phyloP scores from a whole-genome alignment of 2,888 invertebrate species.

The Stenodema calcarata region DNA sequence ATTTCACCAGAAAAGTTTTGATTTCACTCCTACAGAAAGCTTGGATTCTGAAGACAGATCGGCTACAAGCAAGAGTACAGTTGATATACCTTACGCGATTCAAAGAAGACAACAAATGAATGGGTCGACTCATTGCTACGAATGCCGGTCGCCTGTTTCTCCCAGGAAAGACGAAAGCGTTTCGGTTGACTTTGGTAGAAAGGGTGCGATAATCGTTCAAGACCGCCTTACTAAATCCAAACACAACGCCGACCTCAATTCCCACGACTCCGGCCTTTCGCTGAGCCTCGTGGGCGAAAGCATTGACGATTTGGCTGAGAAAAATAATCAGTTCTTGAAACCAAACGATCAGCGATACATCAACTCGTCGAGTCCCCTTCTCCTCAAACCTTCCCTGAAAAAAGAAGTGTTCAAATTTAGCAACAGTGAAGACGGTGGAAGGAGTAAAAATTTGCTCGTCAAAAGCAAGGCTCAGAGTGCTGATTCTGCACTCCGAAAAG shows the following conservation, averaged over 20 bases:
- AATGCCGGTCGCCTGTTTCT: constrained; percentile 55
- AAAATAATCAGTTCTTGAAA: constrained; percentile 53
- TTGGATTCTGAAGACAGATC: constrained; percentile 71
- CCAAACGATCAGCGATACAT: constrained; percentile 49
- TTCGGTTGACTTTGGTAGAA: constrained; percentile 48
- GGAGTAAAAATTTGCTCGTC: constrained; percentile 54
- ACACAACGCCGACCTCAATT: constrained; percentile 57
- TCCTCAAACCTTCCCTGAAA: constrained; percentile 53
- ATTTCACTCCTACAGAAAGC: constrained; percentile 60
- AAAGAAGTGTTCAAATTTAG: constrained; percentile 49
- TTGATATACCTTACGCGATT: constrained; percentile 82
- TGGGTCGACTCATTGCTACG: constrained; percentile 70
- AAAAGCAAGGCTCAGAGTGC: constrained; percentile 57
- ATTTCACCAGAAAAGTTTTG: constrained; percentile 63
- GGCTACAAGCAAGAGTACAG: constrained; percentile 66
- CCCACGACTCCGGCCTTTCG: constrained; percentile 58
- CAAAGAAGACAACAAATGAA: constrained; percentile 87
- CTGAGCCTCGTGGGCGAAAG: constrained; percentile 58
- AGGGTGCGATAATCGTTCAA: constrained; percentile 46
- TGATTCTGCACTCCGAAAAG: constrained; percentile 56
- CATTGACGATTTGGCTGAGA: constrained; percentile 56
- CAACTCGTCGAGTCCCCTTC: background rate
- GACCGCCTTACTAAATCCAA: constrained; percentile 55
- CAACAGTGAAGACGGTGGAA: constrained; percentile 55
- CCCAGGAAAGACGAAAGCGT: constrained; percentile 53